Evolutionary conservation across 1,140 invertebrate species (phyloP), one percentile per base, ranked within the genome.

Genomic region (Lordiphosa stackelbergi): DNA sequence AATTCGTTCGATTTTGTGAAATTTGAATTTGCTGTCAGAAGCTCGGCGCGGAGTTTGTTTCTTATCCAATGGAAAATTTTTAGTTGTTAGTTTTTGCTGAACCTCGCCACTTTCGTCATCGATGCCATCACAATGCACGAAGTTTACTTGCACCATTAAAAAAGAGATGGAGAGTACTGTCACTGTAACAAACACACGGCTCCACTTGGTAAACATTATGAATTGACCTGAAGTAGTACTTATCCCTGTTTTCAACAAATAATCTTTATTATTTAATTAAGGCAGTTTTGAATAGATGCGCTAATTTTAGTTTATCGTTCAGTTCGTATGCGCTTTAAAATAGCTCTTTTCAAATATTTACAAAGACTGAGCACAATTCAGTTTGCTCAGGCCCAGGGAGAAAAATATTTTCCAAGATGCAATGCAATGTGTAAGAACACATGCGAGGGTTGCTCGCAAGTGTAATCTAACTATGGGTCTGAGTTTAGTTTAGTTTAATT

Each of bases 1-100:
- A 43, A 69, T 16, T 7, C 73, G 73, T 57, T 78, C 66, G 8
- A 83, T 69, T 64, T 72, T 71, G 45, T 66, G 77, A 60, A 83
- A 83, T 63, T 83, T 78, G 36, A 78, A 74, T 57, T 77, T 83
- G 19, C 49, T 58, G 7, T 65, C 68, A 11, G 54, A 34, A 0
- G 58, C 46, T 9, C 66, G 66, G 22, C 62, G 53, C 11, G 43
- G 22, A 4, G 49, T 11, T n/a, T 36, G 3, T 43, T 40, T 66
- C 0, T 52, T 40, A 12, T 24, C 48, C 48, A 11, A 28, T 28
- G 7, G 16, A 4, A 31, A 28, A 46, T 10, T 46, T 6, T 22
- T 28, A 13, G 24, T n/a, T n/a, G n/a, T n/a, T n/a, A n/a, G n/a
- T n/a, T n/a, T 12, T 31, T 46, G 24, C 22, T 31, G 10, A n/a